Conservation (phyloP, 35 echinoderm and acorn worm genomes). For the Apostichopus californicus region DNA sequence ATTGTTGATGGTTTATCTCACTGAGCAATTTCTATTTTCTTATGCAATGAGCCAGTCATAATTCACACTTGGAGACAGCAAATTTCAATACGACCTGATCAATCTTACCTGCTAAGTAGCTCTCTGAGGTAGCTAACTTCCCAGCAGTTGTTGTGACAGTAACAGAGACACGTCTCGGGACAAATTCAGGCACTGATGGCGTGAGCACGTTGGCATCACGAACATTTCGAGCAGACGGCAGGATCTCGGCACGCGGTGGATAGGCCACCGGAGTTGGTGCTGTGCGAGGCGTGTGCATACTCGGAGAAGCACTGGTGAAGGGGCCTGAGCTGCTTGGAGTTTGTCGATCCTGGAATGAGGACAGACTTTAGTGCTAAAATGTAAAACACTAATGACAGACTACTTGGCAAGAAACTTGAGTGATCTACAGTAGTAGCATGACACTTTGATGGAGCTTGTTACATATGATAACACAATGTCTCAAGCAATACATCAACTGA, state of each 20-base stretch:
- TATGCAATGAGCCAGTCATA: background rate
- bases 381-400: background rate
- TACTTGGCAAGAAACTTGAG: background rate
- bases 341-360: conserved; percentile 24
- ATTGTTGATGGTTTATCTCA: too few species aligned
- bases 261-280: background rate
- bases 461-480: too few species aligned
- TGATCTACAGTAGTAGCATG: background rate
- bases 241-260: conserved; percentile 48
- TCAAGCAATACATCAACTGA: too few species aligned
- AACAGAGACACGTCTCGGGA: conserved; percentile 51
- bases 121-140: conserved; percentile 5
- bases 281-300: conserved; percentile 32
- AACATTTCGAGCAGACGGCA: conserved; percentile 38
- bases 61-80: too few species aligned
- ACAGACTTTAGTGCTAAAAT: background rate
- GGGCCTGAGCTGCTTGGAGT: conserved; percentile 29
- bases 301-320: background rate
- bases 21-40: background rate
- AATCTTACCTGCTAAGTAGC: conserved; percentile 12
- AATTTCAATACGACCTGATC: too few species aligned
- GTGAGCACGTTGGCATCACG: conserved; percentile 65
- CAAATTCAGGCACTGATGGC: conserved; percentile 84
- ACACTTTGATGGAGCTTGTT: background rate
- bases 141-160: conserved; percentile 23